phyloP scores from a whole-genome alignment of 2,888 invertebrate genomes.

The Hetaerina titia region DNA sequence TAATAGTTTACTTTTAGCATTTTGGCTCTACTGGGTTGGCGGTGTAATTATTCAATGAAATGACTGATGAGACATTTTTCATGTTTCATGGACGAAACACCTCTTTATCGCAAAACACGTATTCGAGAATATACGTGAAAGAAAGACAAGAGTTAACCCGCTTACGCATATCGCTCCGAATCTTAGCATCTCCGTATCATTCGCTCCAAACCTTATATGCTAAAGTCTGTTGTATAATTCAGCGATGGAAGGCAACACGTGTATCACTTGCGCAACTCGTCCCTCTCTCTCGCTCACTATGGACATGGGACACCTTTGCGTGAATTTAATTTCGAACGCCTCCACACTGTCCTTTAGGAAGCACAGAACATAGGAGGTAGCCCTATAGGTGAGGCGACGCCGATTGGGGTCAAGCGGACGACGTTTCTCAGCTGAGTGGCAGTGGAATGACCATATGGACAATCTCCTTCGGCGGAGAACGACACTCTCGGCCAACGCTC shows the following conservation, averaged over 20 bases:
- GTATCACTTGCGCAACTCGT: neutral
- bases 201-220: no score
- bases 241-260: neutral
- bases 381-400: neutral
- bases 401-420: neutral
- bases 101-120: no score
- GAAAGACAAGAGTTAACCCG: no score
- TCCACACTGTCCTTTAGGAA: neutral
- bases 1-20: no score
- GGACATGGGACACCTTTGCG: neutral
- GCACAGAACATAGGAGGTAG: neutral
- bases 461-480: neutral
- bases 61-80: no score
- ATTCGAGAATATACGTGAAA: no score
- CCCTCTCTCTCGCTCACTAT: neutral
- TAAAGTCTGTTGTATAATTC: neutral
- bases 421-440: neutral
- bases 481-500: neutral
- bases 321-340: neutral
- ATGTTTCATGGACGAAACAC: no score
- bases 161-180: neutral
- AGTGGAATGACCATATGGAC: neutral
- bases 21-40: no score
- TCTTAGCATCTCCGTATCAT: neutral
- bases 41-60: no score